Base-by-base conservation (phyloP, 2,888 invertebrate species). In the Rotaria sp. region DNA sequence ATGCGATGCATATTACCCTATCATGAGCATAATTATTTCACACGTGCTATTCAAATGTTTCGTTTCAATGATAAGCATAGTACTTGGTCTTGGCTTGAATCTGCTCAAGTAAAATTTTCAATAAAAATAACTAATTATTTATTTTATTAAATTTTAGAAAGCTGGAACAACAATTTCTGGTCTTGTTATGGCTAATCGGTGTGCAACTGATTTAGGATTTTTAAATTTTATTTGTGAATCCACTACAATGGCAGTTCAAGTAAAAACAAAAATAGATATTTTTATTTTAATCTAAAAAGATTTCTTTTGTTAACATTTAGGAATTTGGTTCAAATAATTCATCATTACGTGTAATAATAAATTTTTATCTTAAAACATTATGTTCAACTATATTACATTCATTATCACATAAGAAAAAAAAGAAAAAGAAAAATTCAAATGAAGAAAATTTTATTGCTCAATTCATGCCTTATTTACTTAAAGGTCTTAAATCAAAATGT, bases 1-100 rank as follows among this genome's bases (percentile, higher is more conserved):
- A 92, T 98, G 89, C 93, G 94, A 87, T 92, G 95, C 18, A 94
- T 95, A 86, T 91, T 99, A 86, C 97, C 98, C 0, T 97, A 96
- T 90, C 96, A 97, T 91, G 95, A 96, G 89, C 95, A 96, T 0
- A 94, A 94, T 88, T 94, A 95, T 88, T 99, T 97, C 92, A 94
- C 95, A 0, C 90, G 93, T 86, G 92, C 95, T 85, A 90, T 97
- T 2, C 95, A 96, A 90, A 92, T 96, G 75, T 74, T 85, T 35
- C 67, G 38, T 18, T n/a, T 50, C 2, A 30, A 38, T 74, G 35
- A 35, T 35, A 57, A 85, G 48, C 57, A 85, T 35, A 84, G 35
- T 38, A 50, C 45, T 38, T 86, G 86, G 86, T n/a, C 35, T 26
- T 86, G 86, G 86, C 74, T 86, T 41, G 45, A 55, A 80, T 80